Base-by-base conservation (phyloP, 2,888 invertebrate genomes). In the Tuberolachnus salignus region DNA sequence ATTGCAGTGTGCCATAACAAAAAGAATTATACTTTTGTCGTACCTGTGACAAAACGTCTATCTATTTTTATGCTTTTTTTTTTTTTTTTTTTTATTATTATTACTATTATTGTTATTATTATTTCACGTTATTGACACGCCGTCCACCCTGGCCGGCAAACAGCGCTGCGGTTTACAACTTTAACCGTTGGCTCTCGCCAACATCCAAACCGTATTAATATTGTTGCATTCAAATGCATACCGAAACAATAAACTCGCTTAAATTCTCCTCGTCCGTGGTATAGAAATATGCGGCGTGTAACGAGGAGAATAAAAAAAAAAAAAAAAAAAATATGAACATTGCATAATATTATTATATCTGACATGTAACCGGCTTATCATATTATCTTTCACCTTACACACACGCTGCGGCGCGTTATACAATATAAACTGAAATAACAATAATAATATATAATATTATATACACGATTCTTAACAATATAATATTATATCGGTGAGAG, bases 381-480 rank as follows among this genome's bases (percentile, higher is more conserved):
- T 72, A 42, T 34, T 34, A 34, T 72, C 16, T 19, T 72, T 72
- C 59, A 72, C 49, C 26, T 59, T 21, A 34, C 34, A 34, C 34
- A 34, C 34, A 34, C 34, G 53, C 26, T n/a, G 44, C 14, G 53
- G 9, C 4, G 34, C n/a, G 61, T 72, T 61, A 42, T 72, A 72
- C 72, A 72, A 72, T 72, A 57, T 67, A 46, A 19, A 61, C 61
- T 61, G 61, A 34, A 72, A 72, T 61, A 61, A 13, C 59, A 72
- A 26, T 26, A 72, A 51, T 72, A 34, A 11, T 34, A 1, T 23
- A 63, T 19, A 55, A 26, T n/a, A 64, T 64, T 34, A 14, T 26
- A 21, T 49, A 51, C 72, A 61, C 61, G 49, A 34, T 72, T 72
- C 19, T 51, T 72, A 19, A 51, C 19, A 51, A 16, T 21, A 55